These are phyloP conservation scores for Ctenomys sociabilis DNA, from an alignment of 2,113 vertebrate species.

Conservation along the genomic window DNA sequence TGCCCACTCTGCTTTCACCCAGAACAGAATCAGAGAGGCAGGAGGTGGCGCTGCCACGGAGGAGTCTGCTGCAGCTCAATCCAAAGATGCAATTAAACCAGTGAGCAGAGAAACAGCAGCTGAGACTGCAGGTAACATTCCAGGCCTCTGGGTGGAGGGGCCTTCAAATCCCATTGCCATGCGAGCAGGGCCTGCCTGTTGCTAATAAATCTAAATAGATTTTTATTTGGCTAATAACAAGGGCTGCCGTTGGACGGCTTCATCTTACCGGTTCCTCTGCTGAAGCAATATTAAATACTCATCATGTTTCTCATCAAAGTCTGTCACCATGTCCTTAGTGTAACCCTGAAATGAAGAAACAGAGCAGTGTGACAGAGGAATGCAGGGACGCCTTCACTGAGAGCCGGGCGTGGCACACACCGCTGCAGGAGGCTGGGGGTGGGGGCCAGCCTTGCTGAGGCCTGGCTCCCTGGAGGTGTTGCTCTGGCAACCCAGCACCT, in stretches of 20 bases:
- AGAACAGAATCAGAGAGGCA: not conserved
- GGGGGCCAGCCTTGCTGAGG: not conserved
- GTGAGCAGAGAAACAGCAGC: not conserved
- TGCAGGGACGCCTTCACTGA: not conserved
- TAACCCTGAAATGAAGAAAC: constrained; percentile 83
- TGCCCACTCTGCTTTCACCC: constrained; percentile 4
- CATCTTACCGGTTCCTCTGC: constrained; percentile 94
- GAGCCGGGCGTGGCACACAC: not conserved
- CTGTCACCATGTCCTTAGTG: constrained; percentile 87
- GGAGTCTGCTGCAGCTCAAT: not conserved
- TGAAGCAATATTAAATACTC: constrained; percentile 97
- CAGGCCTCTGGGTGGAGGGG: not conserved
- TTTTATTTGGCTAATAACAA: not conserved
- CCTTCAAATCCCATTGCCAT: not conserved
- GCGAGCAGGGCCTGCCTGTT: not conserved
- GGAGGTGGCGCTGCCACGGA: not conserved
- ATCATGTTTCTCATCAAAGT: constrained; percentile 94
- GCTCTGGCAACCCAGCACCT: constrained; percentile 47
- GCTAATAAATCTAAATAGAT: not conserved
- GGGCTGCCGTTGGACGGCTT: not conserved
- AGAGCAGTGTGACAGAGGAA: constrained; percentile 55
- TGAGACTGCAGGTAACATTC: not conserved
- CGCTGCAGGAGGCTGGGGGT: not conserved
- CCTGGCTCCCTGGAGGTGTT: not conserved
- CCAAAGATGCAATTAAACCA: constrained; percentile 23